Percentiles rank a stretch among this genome's conserved stretches.
Conservation (phyloP, 2,797 vertebrate species). For the Helarctos malayanus region DNA sequence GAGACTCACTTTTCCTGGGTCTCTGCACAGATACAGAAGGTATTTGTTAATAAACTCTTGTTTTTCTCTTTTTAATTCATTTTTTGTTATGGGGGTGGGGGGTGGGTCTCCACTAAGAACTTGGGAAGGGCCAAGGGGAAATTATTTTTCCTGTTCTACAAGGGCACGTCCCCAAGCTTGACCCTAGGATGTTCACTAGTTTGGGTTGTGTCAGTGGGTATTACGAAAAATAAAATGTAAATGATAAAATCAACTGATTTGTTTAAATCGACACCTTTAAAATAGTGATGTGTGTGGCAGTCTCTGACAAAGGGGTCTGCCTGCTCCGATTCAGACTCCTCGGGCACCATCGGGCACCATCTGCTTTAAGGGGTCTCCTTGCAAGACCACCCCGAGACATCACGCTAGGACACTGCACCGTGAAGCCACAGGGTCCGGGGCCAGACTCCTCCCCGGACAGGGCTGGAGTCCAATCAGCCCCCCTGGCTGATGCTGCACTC, state of each 20-base stretch:
- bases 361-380: neutral
- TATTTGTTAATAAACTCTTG: fast-evolving
- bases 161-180: fast-evolving
- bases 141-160: no score
- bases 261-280: neutral
- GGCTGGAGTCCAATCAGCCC: fast-evolving
- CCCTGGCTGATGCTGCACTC: neutral
- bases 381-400: neutral
- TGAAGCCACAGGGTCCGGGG: fast-evolving
- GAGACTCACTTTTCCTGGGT: neutral
- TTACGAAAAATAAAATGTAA: neutral
- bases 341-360: neutral
- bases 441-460: fast-evolving
- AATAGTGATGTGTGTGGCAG: fast-evolving
- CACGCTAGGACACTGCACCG: fast-evolving
- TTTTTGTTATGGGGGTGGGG: neutral
- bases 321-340: fast-evolving
- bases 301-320: fast-evolving
- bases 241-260: no score
- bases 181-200: neutral
- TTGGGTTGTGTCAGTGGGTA: fast-evolving
- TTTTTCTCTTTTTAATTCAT: neutral
- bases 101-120: neutral
- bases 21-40: neutral
- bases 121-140: neutral